Base-by-base conservation (phyloP, 2,888 invertebrate species). In the Perdita meconis region DNA sequence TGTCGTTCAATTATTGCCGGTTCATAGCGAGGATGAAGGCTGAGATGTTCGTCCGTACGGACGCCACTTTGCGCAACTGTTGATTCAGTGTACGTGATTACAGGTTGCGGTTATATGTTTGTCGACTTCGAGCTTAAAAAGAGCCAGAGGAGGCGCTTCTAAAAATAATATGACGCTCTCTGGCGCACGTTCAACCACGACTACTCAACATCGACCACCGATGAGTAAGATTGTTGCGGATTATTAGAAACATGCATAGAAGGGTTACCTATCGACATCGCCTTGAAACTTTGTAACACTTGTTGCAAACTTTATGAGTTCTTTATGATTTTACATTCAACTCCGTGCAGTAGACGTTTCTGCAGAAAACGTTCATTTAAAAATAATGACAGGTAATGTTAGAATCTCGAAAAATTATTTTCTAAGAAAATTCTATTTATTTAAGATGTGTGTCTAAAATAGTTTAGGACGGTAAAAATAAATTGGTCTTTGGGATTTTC, bases 81-180 rank as follows among this genome's bases (percentile, higher is more conserved):
- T 53, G 55, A 67, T 67, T 72, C 5, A 16, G 44, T 40, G 36
- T 8, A 40, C 10, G 5, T 40, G 40, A 61, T 71, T 57, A 40
- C 63, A 50, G 12, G 44, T 16, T 40, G 47, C 24, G 2, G 5
- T 30, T 44, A 66, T 38, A 59, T 26, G 34, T 76, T 69, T 24
- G 64, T 60, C 19, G 42, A 66, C 36, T 71, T 47, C 22, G 57
- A 44, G 61, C 65, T 65, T 68, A 24, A 68, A 68, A 76, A 61
- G 64, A 36, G 38, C 59, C 42, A 67, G 59, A 66, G 22, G 10
- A 38, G 24, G 13, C 50, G 51, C 57, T 55, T 71, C 71, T 82
- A 84, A 81, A 81, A 83, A 83, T 83, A 84, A 53, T 47, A 24
- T n/a, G 53, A 47, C 5, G 36, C 66, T 56, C 64, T 53, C 59